Evolutionary conservation across 2,797 vertebrate species (phyloP).

Genomic region (Falco naumanni): DNA sequence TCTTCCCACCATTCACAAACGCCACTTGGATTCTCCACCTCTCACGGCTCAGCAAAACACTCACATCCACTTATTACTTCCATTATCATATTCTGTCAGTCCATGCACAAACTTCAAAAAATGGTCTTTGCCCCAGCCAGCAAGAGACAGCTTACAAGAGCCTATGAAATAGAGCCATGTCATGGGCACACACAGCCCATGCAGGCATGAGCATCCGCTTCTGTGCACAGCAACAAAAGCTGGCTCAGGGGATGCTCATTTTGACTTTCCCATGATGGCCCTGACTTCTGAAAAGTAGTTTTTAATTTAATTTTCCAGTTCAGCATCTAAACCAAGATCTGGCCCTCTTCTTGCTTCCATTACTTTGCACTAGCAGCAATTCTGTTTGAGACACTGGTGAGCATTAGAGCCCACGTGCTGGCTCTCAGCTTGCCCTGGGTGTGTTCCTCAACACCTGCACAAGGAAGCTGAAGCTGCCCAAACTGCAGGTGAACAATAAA

Average conservation of each 20-base stretch:
- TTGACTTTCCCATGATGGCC: neutral
- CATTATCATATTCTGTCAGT: neutral
- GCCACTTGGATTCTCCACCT: neutral
- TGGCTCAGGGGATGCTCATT: neutral
- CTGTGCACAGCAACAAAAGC: neutral
- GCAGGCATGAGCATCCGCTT: neutral
- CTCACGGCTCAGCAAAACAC: neutral
- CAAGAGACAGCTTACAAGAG: neutral
- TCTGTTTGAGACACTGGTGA: neutral
- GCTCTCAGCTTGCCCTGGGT: neutral
- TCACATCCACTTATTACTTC: neutral
- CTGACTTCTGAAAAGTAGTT: neutral
- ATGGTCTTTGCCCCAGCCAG: neutral
- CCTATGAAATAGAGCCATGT: neutral
- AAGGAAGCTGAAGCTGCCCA: neutral
- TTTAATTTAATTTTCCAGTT: constrained; percentile 35
- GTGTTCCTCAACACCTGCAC: neutral
- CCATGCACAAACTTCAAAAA: neutral
- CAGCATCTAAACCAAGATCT: neutral
- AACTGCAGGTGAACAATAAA: neutral
- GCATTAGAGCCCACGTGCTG: neutral
- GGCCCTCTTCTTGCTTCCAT: neutral
- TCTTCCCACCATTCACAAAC: neutral
- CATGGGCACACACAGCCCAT: accelerated
- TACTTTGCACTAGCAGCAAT: neutral